Percentiles rank a stretch among this genome's conserved stretches.
Conservation (phyloP, 2,113 vertebrate genomes). For the Xerus inauris region DNA sequence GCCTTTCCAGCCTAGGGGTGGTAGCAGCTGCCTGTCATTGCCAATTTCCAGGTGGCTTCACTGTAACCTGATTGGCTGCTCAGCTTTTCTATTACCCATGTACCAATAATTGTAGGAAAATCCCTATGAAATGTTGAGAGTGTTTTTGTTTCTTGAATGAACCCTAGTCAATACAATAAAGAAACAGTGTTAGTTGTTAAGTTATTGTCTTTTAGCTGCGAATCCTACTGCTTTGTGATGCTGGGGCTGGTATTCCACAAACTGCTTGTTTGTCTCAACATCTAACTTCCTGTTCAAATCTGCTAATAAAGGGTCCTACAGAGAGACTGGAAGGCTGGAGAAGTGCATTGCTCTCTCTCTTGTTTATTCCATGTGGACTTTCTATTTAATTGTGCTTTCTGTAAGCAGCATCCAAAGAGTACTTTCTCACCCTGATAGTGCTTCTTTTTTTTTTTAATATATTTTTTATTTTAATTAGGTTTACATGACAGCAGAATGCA, state of each 20-base stretch:
- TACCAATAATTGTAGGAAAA: slow-evolving; percentile 2
- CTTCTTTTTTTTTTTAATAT: not conserved
- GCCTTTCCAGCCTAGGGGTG: not conserved
- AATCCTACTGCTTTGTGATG: not conserved
- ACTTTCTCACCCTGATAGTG: not conserved
- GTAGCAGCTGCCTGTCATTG: not conserved
- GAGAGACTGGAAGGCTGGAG: not conserved
- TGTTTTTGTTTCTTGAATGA: not conserved
- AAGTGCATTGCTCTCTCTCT: not conserved
- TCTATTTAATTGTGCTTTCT: not conserved
- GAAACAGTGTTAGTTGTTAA: not conserved
- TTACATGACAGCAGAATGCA: too few species aligned
- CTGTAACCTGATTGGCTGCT: not conserved
- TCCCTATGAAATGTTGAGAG: not conserved
- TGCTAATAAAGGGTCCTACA: not conserved
- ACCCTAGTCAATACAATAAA: not conserved
- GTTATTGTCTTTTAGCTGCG: not conserved
- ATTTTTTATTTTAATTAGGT: too few species aligned
- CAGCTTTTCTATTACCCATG: not conserved
- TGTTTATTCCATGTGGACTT: not conserved
- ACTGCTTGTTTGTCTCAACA: not conserved
- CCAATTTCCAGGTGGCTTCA: not conserved
- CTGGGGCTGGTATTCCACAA: not conserved
- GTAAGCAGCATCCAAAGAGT: not conserved
- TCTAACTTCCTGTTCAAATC: not conserved